Evolutionary conservation across 1,140 invertebrate species (phyloP), one percentile per base, ranked within the genome.

Genomic region (Zaprionus gabonicus): DNA sequence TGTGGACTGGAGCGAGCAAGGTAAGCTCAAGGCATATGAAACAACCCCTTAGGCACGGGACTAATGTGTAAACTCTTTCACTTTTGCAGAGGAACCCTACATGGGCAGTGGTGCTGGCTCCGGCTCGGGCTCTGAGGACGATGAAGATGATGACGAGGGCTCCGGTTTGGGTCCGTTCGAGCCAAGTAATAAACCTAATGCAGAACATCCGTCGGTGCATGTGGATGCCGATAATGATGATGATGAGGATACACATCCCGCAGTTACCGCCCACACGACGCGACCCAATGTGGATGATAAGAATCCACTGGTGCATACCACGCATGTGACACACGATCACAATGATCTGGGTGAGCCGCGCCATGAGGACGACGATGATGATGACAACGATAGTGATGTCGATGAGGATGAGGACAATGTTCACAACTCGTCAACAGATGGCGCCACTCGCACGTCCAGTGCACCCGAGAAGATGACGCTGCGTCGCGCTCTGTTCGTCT

Each of bases 1-100:
- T 92, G 97, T 99, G 23, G 96, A 98, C 85, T 98, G 97, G 96
- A 95, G 95, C 66, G 96, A 96, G 81, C 94, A 95, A 71, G 95
- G 95, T 95, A 87, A 80, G 85, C 76, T 13, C 4, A 9, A 17
- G 41, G 41, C 41, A n/a, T 46, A n/a, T 23, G 3, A 12, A 58
- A 15, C 36, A 4, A 15, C 3, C 23, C 10, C 1, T 25, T 58
- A 15, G 1, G 15, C n/a, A 25, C n/a, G 51, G 12, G 15, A 55
- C 5, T 44, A 53, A 58, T 46, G 67, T 15, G 53, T 55, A 25
- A 70, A 56, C 55, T 15, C 7, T 25, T 44, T 10, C 3, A 4
- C 36, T 41, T 34, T 72, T 92, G 57, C 91, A 94, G 94, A 95
- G 71, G 94, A 95, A 68, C 91, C 93, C 1, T 94, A 93, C 72